phyloP scores from a whole-genome alignment of 2,888 invertebrate species.

The Crepidodera aurea region DNA sequence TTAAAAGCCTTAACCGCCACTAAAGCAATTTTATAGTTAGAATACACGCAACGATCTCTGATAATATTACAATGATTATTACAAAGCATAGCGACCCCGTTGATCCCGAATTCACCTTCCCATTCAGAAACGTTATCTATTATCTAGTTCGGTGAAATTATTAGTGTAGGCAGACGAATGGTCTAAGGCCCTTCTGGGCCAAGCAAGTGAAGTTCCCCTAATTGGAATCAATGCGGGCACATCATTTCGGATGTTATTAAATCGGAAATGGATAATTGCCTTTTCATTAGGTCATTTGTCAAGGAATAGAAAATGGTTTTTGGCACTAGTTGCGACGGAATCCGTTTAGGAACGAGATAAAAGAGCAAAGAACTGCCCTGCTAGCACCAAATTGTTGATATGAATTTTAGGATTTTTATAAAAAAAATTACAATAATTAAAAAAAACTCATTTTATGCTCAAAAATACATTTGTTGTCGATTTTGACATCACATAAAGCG shows the following conservation, averaged over 20 bases:
- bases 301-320: background rate
- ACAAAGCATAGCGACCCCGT: background rate
- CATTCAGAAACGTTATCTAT: background rate
- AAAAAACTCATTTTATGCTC: no score
- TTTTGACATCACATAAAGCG: no score
- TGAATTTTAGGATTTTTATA: no score
- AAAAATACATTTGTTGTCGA: no score
- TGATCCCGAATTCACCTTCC: background rate
- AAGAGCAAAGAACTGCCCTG: no score
- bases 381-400: no score
- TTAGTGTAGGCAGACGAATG: background rate
- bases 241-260: constrained; percentile 3
- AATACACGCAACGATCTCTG: no score
- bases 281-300: background rate
- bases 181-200: background rate
- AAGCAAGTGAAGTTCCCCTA: background rate
- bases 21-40: no score
- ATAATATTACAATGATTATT: background rate
- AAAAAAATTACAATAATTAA: no score
- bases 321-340: no score
- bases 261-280: constrained; percentile 6
- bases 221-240: constrained; percentile 2
- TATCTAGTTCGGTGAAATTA: background rate
- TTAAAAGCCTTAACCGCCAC: no score
- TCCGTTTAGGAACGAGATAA: no score